phyloP scores from a whole-genome alignment of 1,140 invertebrate genomes.

The Drosophila eugracilis region DNA sequence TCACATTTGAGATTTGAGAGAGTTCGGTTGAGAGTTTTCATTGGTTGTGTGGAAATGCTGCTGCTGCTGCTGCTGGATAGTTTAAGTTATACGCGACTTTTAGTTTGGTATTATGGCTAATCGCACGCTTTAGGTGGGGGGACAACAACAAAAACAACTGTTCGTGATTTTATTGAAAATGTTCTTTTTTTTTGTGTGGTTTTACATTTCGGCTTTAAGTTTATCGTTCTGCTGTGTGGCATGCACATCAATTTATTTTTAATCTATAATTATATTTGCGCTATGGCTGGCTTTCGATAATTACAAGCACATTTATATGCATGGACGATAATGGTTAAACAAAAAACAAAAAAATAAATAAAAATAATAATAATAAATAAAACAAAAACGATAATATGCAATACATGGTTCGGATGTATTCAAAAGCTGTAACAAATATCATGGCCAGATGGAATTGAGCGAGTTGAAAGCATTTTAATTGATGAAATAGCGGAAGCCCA shows the following conservation, averaged over 20 bases:
- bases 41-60: slow-evolving; percentile 58
- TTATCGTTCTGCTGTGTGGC: slow-evolving; percentile 28
- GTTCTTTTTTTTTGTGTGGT: slow-evolving; percentile 27
- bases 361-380: slow-evolving; percentile 21
- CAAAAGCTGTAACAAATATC: slow-evolving; percentile 45
- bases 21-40: slow-evolving; percentile 39
- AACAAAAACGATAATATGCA: slow-evolving; percentile 42
- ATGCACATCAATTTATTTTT: slow-evolving; percentile 53
- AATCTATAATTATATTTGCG: slow-evolving; percentile 56
- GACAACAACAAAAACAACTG: slow-evolving; percentile 61
- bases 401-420: slow-evolving; percentile 26
- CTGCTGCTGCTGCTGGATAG: slow-evolving; percentile 32
- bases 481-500: slow-evolving; percentile 32
- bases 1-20: slow-evolving; percentile 63
- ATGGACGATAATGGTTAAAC: slow-evolving; percentile 41
- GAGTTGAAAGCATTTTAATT: slow-evolving; percentile 50
- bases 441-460: slow-evolving; percentile 41
- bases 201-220: slow-evolving; percentile 17
- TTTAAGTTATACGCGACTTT: slow-evolving; percentile 33
- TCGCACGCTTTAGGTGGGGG: slow-evolving; percentile 46
- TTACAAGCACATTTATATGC: slow-evolving; percentile 72
- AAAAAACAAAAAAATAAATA: slow-evolving; percentile 29
- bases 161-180: slow-evolving; percentile 46
- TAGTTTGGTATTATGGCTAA: slow-evolving; percentile 41
- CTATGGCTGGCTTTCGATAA: slow-evolving; percentile 51